phyloP scores from a whole-genome alignment of 1,140 invertebrate genomes.

The Aphis gossypii region DNA sequence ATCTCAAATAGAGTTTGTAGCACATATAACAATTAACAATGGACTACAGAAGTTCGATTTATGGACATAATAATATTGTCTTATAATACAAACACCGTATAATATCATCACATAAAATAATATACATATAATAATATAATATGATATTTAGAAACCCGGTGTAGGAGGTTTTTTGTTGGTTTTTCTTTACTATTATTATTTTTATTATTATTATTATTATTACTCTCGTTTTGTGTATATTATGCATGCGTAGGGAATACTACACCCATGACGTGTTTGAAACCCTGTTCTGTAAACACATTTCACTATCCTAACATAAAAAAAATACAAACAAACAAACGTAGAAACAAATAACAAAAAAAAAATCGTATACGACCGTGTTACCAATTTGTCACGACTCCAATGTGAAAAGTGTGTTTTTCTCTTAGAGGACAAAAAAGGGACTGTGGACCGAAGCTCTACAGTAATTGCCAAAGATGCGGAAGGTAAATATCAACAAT shows the following conservation, averaged over 20 bases:
- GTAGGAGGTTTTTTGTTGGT: constrained; percentile 5
- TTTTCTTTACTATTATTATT: constrained; percentile 11
- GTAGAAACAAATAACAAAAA: constrained; percentile 5
- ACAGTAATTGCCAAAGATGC: constrained; percentile 94
- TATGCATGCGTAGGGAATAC: constrained; percentile 46
- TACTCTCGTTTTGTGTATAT: constrained; percentile 16
- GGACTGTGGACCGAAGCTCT: constrained; percentile 88
- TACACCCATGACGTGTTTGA: neutral
- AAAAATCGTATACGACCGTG: neutral
- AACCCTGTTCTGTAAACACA: neutral
- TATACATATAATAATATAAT: constrained; percentile 8
- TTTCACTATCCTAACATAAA: constrained; percentile 19
- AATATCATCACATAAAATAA: neutral
- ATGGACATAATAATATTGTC: neutral
- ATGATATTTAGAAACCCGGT: constrained; percentile 23
- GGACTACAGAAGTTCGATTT: neutral
- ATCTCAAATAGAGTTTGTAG: neutral
- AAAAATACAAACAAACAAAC: neutral
- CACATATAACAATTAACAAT: neutral
- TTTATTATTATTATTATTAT: neutral
- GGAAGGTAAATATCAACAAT: constrained; percentile 73
- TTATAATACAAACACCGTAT: neutral
- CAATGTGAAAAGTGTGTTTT: constrained; percentile 57
- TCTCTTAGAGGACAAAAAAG: constrained; percentile 81
- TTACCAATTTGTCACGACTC: constrained; percentile 30